These are phyloP conservation scores for Buceros bicornis DNA, from an alignment of 2,797 vertebrate species.

Conservation along the genomic window DNA sequence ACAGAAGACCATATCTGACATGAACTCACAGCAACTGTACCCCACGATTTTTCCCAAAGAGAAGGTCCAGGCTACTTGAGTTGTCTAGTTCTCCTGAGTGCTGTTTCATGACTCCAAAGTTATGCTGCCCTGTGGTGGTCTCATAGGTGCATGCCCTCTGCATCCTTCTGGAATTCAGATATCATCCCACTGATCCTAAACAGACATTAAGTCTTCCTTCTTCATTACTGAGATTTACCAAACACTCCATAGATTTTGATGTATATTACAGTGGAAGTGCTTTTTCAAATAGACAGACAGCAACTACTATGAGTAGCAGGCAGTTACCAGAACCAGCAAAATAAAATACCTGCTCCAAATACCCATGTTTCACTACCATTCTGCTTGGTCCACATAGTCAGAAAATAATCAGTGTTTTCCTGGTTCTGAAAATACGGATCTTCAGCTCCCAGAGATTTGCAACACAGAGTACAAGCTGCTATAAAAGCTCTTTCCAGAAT, in stretches of 20 bases:
- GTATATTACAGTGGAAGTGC: neutral
- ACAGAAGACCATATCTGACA: neutral
- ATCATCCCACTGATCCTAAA: neutral
- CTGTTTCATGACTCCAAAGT: neutral
- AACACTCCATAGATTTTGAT: neutral
- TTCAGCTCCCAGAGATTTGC: neutral
- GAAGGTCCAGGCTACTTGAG: neutral
- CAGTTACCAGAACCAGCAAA: neutral
- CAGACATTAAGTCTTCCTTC: neutral
- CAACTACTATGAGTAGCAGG: neutral
- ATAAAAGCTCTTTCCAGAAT: neutral
- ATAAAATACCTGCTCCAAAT: neutral
- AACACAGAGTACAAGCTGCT: neutral
- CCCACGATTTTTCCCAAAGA: accelerated
- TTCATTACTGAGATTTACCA: neutral
- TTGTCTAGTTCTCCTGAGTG: neutral
- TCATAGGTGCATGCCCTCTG: neutral
- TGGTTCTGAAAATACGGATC: neutral
- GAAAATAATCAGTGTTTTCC: neutral
- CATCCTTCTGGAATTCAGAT: neutral
- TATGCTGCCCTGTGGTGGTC: neutral
- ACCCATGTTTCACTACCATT: neutral
- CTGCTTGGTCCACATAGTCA: neutral
- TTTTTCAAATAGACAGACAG: neutral
- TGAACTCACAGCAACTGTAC: neutral